These are phyloP conservation scores for Matsumurasca onukii DNA, from an alignment of 1,140 invertebrate species.

Conservation along the genomic window DNA sequence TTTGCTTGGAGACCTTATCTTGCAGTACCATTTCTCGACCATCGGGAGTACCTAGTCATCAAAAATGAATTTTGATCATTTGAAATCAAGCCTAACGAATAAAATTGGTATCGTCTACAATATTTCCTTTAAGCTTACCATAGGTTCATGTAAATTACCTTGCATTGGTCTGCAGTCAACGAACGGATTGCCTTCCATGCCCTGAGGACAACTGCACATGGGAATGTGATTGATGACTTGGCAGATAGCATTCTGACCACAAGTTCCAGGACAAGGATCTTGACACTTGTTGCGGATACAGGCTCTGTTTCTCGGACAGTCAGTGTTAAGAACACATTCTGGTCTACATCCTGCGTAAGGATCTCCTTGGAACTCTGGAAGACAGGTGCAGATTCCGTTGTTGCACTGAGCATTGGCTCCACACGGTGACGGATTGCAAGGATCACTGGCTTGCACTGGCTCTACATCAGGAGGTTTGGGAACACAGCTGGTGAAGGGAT, in stretches of 20 bases:
- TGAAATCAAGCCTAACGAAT: too few species aligned
- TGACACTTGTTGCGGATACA: conserved; percentile 69
- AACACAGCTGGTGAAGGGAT: conserved; percentile 53
- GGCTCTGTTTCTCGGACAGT: conserved; percentile 65
- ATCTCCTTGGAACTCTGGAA: conserved; percentile 66
- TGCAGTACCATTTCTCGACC: too few species aligned
- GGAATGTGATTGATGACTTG: conserved; percentile 68
- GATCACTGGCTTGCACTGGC: conserved; percentile 44
- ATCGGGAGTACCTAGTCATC: too few species aligned
- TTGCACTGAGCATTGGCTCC: conserved; percentile 53
- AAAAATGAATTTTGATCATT: too few species aligned
- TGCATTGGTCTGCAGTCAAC: conserved; percentile 49
- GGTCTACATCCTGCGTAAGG: conserved; percentile 71
- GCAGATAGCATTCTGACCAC: conserved; percentile 65
- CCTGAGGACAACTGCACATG: conserved; percentile 66
- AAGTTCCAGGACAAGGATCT: conserved; percentile 67
- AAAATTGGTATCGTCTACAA: too few species aligned
- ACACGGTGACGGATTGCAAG: conserved; percentile 56
- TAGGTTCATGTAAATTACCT: too few species aligned
- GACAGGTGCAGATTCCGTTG: conserved; percentile 58
- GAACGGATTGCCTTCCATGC: conserved; percentile 51
- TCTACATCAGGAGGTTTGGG: conserved; percentile 45
- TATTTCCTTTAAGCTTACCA: too few species aligned
- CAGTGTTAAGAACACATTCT: conserved; percentile 67
- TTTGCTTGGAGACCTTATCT: too few species aligned